A percentile compares a stretch with the other conserved stretches of the same genome.
Conservation (phyloP, 2,888 invertebrate genomes). For the Tenthredo livida region DNA sequence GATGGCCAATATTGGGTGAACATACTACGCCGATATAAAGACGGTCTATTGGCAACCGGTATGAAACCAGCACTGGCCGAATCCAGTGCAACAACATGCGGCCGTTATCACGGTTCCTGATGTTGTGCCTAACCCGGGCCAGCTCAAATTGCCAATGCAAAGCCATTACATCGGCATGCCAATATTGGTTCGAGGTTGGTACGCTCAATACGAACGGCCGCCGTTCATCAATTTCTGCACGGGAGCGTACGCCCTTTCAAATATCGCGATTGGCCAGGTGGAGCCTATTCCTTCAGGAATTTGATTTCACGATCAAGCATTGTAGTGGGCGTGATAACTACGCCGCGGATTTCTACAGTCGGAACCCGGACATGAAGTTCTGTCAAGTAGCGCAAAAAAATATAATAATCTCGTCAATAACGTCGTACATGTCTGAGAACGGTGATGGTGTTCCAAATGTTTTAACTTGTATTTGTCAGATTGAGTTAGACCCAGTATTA, state of each 20-base stretch:
- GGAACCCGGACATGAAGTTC: constrained; percentile 52
- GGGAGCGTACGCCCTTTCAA: constrained; percentile 49
- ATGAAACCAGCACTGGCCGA: too few species aligned
- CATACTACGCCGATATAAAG: too few species aligned
- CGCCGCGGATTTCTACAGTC: constrained; percentile 57
- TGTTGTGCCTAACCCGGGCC: too few species aligned
- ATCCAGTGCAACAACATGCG: too few species aligned
- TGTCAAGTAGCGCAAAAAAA: neutral
- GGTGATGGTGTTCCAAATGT: neutral
- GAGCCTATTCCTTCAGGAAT: constrained; percentile 54
- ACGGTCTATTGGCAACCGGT: too few species aligned
- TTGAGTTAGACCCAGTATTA: constrained; percentile 29
- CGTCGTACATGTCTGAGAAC: neutral
- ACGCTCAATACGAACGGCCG: too few species aligned
- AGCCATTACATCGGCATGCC: too few species aligned
- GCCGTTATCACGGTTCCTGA: too few species aligned
- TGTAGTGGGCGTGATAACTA: constrained; percentile 57
- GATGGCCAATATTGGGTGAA: too few species aligned
- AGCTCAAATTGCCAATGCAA: too few species aligned
- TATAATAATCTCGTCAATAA: constrained; percentile 33
- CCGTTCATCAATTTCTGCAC: too few species aligned
- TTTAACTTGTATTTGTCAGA: constrained; percentile 11
- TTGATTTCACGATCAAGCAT: constrained; percentile 50
- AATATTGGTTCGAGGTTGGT: too few species aligned
- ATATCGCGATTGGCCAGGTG: constrained; percentile 54